These are phyloP conservation scores for Gephyroberyx darwinii DNA, from an alignment of 2,797 vertebrate genomes.

Conservation along the genomic window DNA sequence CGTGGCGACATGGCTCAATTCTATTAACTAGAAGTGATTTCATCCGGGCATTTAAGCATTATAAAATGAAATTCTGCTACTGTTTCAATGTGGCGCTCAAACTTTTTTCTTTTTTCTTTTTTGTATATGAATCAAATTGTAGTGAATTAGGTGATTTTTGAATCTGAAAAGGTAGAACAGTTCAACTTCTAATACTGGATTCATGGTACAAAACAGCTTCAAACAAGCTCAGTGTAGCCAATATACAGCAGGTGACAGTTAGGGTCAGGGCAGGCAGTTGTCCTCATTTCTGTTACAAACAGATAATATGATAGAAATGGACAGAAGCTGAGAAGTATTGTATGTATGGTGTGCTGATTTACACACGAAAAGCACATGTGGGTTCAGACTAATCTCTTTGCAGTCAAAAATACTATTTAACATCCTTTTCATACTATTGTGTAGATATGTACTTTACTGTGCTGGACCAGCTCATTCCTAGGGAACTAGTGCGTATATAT, in stretches of 20 bases:
- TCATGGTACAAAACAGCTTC: slow-evolving; percentile 27
- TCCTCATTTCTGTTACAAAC: slow-evolving; percentile 3
- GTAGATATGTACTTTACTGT: not conserved
- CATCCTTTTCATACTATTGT: slow-evolving; percentile 1
- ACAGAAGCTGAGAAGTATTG: slow-evolving; percentile 6
- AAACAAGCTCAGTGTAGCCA: slow-evolving; percentile 18
- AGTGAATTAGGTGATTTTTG: not conserved
- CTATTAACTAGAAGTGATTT: slow-evolving; percentile 10
- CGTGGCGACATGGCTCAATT: slow-evolving; percentile 5
- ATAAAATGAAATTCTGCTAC: slow-evolving; percentile 16
- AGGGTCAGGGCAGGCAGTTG: slow-evolving; percentile 1
- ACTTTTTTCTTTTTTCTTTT: not conserved
- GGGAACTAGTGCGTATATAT: not conserved
- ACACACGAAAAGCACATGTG: not conserved
- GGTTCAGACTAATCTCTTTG: slow-evolving; percentile 2
- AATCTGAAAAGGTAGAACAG: slow-evolving; percentile 20
- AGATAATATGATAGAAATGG: slow-evolving; percentile 9
- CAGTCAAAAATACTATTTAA: slow-evolving; percentile 1
- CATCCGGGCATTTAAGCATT: slow-evolving; percentile 13
- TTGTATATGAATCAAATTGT: slow-evolving; percentile 13
- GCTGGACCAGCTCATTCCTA: not conserved
- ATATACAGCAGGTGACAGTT: slow-evolving; percentile 45
- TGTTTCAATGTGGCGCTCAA: slow-evolving; percentile 9
- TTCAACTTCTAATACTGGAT: slow-evolving; percentile 17
- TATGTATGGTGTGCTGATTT: slow-evolving; percentile 16